These are phyloP conservation scores for Scatophagus argus DNA, from an alignment of 2,113 vertebrate species.

Conservation along the genomic window DNA sequence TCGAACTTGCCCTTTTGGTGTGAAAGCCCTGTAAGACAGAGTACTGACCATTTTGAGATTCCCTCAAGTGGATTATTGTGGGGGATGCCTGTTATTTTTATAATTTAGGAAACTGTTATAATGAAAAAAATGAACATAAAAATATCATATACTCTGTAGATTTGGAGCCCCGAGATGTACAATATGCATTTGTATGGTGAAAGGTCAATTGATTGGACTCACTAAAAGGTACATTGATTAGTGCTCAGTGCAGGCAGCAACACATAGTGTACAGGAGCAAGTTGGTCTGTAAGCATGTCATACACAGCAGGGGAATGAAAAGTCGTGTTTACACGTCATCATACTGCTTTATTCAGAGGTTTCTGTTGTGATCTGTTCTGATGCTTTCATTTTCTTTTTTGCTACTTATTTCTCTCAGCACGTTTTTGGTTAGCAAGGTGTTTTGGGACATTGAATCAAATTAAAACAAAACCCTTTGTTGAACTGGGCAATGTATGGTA, in stretches of 20 bases:
- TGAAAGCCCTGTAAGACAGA: neutral
- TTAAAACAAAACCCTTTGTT: constrained; percentile 25
- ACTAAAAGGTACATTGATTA: constrained; percentile 69
- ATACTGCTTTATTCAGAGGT: neutral
- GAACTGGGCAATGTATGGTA: constrained; percentile 23
- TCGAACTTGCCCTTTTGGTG: neutral
- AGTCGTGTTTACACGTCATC: neutral
- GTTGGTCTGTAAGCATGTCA: constrained; percentile 26
- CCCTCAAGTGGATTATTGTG: neutral
- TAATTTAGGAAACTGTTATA: neutral
- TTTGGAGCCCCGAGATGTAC: constrained; percentile 5
- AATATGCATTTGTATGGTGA: constrained; percentile 52
- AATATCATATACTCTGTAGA: too few relatives aligned
- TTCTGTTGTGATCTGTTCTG: neutral
- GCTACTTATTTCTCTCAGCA: neutral
- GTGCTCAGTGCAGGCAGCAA: constrained; percentile 38
- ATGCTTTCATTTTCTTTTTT: neutral
- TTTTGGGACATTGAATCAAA: constrained; percentile 3
- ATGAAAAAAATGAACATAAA: neutral
- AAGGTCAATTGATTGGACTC: constrained; percentile 66
- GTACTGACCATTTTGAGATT: neutral
- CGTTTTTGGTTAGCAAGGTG: constrained; percentile 7
- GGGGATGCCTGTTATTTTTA: neutral
- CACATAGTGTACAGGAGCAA: constrained; percentile 35
- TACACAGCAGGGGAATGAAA: neutral